Base-by-base conservation (phyloP, 1,140 invertebrate species). In the Cataglyphis hispanica region DNA sequence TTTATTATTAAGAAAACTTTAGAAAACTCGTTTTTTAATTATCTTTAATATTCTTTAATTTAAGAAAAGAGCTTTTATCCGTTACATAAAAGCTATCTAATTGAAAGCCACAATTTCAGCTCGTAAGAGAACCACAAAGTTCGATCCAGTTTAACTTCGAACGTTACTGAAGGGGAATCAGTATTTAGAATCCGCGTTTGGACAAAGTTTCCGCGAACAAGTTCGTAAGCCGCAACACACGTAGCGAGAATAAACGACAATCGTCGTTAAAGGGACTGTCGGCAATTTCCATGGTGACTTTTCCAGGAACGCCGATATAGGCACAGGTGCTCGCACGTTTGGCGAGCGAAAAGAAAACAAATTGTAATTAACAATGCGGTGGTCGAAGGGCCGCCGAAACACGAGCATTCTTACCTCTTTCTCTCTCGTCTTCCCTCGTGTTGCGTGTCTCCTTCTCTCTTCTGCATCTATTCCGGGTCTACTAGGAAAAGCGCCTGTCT, bases 381-480 rank as follows among this genome's bases (percentile, higher is more conserved):
- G 60, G 58, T 63, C 58, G 40, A 75, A 84, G 69, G 72, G 72
- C 40, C 25, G 13, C 27, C 27, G 70, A 84, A 37, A 43, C 46
- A 50, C 56, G 61, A 25, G 74, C 19, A 50, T 50, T 19, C 60
- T 70, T 7, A 37, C n/a, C 50, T 53, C 85, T 58, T 70, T 78
- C 67, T 80, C 67, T 80, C 83, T 78, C 80, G 74, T 83, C 86
- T 53, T 87, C 74, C 66, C 70, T 0, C n/a, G n/a, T n/a, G 31
- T 31, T 31, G 37, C n/a, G n/a, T 0, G 40, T 43, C 40, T 13
- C 40, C 40, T 43, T 43, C 40, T 43, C 70, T 31, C 64, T 27
- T 10, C 25, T 56, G 67, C 69, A 87, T 91, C 91, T 93, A 93
- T 93, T 93, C 91, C 91, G 89, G 91, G 91, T 93, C 75, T 93